Percentiles rank a stretch among this genome's conserved stretches.
Conservation (phyloP, 1,140 invertebrate genomes). For the Drosophila azteca region DNA sequence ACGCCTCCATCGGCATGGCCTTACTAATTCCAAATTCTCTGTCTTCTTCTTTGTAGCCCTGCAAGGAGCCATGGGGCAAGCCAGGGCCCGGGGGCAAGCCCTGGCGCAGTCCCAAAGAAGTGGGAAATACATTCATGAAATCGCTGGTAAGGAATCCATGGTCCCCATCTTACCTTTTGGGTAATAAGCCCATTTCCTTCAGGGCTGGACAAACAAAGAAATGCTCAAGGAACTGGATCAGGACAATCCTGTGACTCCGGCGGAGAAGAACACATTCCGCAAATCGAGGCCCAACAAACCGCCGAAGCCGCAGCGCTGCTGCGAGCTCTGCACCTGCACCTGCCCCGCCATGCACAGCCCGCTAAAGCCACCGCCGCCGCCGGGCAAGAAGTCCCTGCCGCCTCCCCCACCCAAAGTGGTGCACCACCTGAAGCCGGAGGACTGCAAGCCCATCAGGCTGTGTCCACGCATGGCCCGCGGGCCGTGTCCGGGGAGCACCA, state of each 20-base stretch:
- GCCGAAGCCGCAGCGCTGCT: conserved; percentile 64
- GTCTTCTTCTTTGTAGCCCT: conserved; percentile 32
- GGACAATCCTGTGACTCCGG: conserved; percentile 76
- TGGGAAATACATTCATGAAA: conserved; percentile 86
- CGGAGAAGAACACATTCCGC: conserved; percentile 75
- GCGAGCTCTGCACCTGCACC: conserved; percentile 74
- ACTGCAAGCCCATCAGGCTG: conserved; percentile 58
- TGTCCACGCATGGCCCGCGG: conserved; percentile 59
- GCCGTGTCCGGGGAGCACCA: conserved; percentile 54
- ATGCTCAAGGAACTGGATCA: conserved; percentile 82
- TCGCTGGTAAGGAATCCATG: conserved; percentile 85
- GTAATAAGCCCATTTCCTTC: neutral
- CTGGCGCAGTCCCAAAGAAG: conserved; percentile 86
- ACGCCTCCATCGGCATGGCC: conserved; percentile 9
- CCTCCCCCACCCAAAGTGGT: conserved; percentile 37
- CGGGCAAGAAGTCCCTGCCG: neutral
- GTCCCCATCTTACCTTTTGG: too few relatives aligned
- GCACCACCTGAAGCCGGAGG: conserved; percentile 50
- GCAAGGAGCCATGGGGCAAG: conserved; percentile 85
- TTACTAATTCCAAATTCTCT: conserved; percentile 23
- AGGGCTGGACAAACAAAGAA: conserved; percentile 83
- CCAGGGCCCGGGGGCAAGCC: conserved; percentile 86
- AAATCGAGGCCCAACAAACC: conserved; percentile 58
- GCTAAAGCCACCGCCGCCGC: conserved; percentile 25
- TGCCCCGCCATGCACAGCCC: conserved; percentile 64